Percentiles rank a stretch among this genome's conserved stretches.
phyloP scores from a whole-genome alignment of 2,797 vertebrate genomes.

The Coluber constrictor region DNA sequence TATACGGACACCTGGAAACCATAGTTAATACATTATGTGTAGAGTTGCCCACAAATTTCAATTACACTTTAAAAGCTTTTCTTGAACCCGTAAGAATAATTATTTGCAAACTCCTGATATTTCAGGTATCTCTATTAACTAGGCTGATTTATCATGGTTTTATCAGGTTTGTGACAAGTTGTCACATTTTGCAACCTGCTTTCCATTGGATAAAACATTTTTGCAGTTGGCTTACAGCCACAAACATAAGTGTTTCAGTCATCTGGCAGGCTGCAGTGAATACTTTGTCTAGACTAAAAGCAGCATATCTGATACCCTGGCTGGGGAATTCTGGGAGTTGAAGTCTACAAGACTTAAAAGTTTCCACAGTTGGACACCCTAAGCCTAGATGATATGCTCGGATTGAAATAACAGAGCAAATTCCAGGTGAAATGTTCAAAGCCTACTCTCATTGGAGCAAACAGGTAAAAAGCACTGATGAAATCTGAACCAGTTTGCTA shows the following conservation, averaged over 20 bases:
- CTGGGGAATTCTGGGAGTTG: neutral
- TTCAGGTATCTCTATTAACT: neutral
- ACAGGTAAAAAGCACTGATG: too few species aligned
- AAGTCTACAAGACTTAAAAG: neutral
- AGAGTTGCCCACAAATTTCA: constrained; percentile 14
- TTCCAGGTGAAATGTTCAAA: neutral
- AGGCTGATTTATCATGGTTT: neutral
- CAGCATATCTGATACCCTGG: neutral
- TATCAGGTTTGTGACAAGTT: neutral
- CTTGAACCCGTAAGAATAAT: neutral
- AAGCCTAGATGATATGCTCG: neutral
- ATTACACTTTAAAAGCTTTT: neutral
- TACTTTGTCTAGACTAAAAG: neutral
- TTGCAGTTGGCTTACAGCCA: neutral
- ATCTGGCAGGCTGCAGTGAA: neutral
- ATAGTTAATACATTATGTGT: neutral
- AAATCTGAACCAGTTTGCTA: too few species aligned
- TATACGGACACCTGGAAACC: neutral
- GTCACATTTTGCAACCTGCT: neutral
- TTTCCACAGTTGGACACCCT: neutral
- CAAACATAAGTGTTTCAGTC: neutral
- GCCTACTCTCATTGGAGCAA: neutral
- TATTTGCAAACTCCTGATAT: neutral
- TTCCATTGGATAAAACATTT: neutral
- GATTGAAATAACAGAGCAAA: neutral